Base-by-base conservation (phyloP, 2,797 vertebrate species). In the Rhinogobio ventralis region DNA sequence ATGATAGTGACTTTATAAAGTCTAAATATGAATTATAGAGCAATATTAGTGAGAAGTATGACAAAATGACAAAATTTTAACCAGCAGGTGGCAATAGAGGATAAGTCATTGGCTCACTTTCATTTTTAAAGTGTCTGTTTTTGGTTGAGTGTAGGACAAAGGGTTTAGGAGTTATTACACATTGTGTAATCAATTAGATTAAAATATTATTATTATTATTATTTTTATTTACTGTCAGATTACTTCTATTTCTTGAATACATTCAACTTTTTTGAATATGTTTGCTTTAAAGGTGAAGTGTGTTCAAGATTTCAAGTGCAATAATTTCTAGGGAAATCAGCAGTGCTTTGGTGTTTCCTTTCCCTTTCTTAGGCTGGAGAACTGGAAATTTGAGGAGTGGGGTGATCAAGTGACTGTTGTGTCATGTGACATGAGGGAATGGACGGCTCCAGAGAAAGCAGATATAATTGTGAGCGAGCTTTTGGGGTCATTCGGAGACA, bases 301-400 rank as follows among this genome's bases (percentile, higher is more conserved):
- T 13, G 2, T 5, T 53, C 4, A 4, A 4, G 10, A 30, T 74
- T 53, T 49, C 25, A 7, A 9, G 10, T 77, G 45, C 66, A 13
- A 11, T 64, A 0, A 46, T 72, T 14, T 57, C 42, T 30, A 4
- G 45, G n/a, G 6, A 66, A 66, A 17, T 80, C 2, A 19, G 5
- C 46, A 68, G 23, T 7, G 13, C 45, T 36, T 46, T 49, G 28
- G 25, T 66, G 11, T 42, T 49, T 5, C 23, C 25, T 9, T 49
- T 25, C 2, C 28, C 19, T 42, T 76, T 60, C 79, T 67, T 89
- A 98, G 97, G 86, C 90, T 98, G 75, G 96, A 98, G 92, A 98
- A 97, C 86, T 98, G 97, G 97, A 96, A 96, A 87, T 98, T 97
- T 87, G 97, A 99, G 90, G 97, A 98, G 93, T 99, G 97, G 97